Evolutionary conservation across 2,113 vertebrate species (phyloP), one percentile per base, ranked within the genome.

Genomic region (Xerus inauris): DNA sequence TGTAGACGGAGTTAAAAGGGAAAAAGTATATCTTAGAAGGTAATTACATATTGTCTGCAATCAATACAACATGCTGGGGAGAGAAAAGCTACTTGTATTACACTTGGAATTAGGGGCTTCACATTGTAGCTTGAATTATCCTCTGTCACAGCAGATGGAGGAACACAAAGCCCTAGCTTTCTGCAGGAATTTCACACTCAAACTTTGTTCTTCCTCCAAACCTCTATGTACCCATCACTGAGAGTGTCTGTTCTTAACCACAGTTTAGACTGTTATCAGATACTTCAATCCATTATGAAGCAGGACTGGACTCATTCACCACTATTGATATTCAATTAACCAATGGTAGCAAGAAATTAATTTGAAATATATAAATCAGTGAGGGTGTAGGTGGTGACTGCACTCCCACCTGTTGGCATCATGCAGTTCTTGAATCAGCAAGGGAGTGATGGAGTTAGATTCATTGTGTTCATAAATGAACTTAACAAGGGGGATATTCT

Each of bases 31-130:
- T 96, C 93, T 95, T 95, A 77, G 79, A 72, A 95, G 87, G 96
- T 95, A 97, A 97, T 97, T 97, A 95, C 89, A 85, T 89, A 92
- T 87, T 94, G 95, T 97, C 96, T 97, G 80, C 87, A 67, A 94
- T 97, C 97, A 97, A 95, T 92, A 89, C 92, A 93, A 93, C 87
- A 93, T 67, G 49, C 75, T 57, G 83, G 40, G 84, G 84, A 96
- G 71, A 92, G 57, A 89, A 97, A 77, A 94, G 89, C 86, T 57
- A 26, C 95, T 97, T 86, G 71, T 73, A 87, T 81, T 80, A 81
- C 71, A 89, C 80, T 67, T 79, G 71, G 89, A 96, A 96, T 94
- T 83, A 86, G 75, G 77, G 42, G 67, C 45, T 96, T 94, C 92
- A 51, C 64, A 35, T 45, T 77, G 81, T 32, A 51, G 47, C 94